These are phyloP conservation scores for Kradibia gibbosae DNA, from an alignment of 1,140 invertebrate species.

Conservation along the genomic window DNA sequence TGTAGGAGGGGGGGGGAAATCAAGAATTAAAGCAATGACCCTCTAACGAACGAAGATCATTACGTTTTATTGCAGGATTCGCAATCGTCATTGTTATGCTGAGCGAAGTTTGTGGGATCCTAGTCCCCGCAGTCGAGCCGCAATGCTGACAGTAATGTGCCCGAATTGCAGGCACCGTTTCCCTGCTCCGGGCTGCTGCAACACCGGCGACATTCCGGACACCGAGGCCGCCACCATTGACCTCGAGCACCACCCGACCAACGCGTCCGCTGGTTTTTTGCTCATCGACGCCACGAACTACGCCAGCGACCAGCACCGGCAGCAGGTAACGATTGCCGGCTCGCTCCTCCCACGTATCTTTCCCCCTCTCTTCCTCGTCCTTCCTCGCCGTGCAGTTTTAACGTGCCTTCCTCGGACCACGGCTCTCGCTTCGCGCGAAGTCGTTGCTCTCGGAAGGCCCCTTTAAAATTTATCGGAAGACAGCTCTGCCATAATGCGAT, in stretches of 20 bases:
- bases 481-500: no score
- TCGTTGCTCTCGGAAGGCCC: no score
- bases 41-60: not conserved
- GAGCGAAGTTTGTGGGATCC: not conserved
- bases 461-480: no score
- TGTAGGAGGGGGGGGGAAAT: no score
- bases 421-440: no score
- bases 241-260: slow-evolving; percentile 34
- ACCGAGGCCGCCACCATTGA: not conserved
- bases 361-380: not conserved
- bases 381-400: no score
- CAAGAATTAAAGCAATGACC: not conserved
- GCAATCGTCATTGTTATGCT: slow-evolving; percentile 33
- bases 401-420: no score
- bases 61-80: not conserved
- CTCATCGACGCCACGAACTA: slow-evolving; percentile 12
- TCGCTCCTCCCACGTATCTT: not conserved
- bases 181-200: slow-evolving; percentile 63
- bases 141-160: slow-evolving; percentile 72
- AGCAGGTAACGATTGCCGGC: slow-evolving; percentile 30
- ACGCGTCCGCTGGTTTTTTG: not conserved
- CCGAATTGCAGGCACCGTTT: slow-evolving; percentile 79
- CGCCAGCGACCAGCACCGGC: slow-evolving; percentile 48
- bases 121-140: slow-evolving; percentile 6
- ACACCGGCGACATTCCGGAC: not conserved